Percentiles rank a stretch among this genome's conserved stretches.
Conservation (phyloP, 92 coral and sea anemone genomes). For the Palythoa caribaeorum region DNA sequence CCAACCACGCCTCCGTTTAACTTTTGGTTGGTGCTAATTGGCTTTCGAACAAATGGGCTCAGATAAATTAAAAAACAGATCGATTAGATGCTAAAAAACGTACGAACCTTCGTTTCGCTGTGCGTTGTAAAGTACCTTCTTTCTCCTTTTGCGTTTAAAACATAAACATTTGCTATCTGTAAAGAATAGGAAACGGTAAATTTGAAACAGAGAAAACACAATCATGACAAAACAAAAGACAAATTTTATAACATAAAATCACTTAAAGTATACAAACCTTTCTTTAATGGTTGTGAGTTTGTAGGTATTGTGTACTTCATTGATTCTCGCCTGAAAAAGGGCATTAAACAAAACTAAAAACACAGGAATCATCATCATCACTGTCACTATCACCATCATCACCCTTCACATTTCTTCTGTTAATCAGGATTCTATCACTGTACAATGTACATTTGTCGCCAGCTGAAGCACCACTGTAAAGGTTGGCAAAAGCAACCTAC, state of each 20-base stretch:
- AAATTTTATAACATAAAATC: neutral
- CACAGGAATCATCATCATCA: neutral
- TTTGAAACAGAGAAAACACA: neutral
- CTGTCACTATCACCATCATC: too few relatives aligned
- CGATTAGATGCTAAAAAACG: neutral
- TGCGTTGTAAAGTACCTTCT: slow-evolving; percentile 86
- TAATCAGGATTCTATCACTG: slow-evolving; percentile 66
- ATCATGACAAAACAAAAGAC: neutral
- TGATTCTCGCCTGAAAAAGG: slow-evolving; percentile 78
- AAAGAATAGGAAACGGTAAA: neutral
- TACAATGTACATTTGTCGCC: slow-evolving; percentile 63
- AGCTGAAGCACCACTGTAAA: slow-evolving; percentile 57
- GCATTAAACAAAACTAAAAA: neutral
- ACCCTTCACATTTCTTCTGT: slow-evolving; percentile 66
- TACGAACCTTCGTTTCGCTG: slow-evolving; percentile 80
- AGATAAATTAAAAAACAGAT: neutral
- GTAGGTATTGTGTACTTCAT: slow-evolving; percentile 75
- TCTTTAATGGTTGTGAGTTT: slow-evolving; percentile 65
- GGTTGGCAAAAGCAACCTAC: slow-evolving; percentile 52
- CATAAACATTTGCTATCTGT: slow-evolving; percentile 83
- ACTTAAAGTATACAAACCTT: slow-evolving; percentile 29
- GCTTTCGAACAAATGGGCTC: too few relatives aligned
- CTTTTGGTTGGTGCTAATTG: too few relatives aligned
- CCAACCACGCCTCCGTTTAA: too few relatives aligned
- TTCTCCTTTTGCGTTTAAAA: slow-evolving; percentile 87